Base-by-base conservation (phyloP, 2,888 invertebrate genomes). In the Eupeodes luniger region DNA sequence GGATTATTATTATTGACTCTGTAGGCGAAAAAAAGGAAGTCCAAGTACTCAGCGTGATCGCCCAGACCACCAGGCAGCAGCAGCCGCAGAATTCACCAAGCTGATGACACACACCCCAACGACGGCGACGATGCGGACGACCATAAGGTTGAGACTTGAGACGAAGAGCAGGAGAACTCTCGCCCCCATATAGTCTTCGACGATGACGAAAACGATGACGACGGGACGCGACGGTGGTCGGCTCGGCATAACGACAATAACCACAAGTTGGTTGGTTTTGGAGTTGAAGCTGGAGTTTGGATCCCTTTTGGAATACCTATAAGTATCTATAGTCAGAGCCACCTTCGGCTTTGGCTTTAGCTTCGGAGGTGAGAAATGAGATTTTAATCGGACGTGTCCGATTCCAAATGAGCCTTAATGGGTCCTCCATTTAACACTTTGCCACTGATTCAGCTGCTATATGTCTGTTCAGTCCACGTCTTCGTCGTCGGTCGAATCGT, bases 331-430 rank as follows among this genome's bases (percentile, higher is more conserved):
- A 67, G 75, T 80, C 78, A 78, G 67, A 75, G 81, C 81, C 78
- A 81, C 85, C 85, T 78, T 70, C 77, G 40, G 40, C 40, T 40
- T 9, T 9, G 40, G 6, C 5, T 40, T 9, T 9, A 5, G 6
- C 5, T 27, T 27, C 27, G 81, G 91, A 93, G 93, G 93, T 93
- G 93, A 93, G 93, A 93, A 93, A 93, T 93, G 92, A 93, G 93
- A 93, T 93, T 93, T 93, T 93, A 93, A 93, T 93, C 93, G 93
- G 92, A 93, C 92, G 92, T 93, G 92, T 93, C 93, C 93, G 93
- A 93, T 93, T 93, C 93, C 93, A 93, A 93, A 93, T 93, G 93
- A 93, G 92, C 92, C 92, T 93, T 93, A 93, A 93, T 93, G 92
- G 93, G 93, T 92, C 92, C 89, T 91, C 92, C 92, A 92, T 93